Evolutionary conservation across 2,113 vertebrate species (phyloP).

Genomic region (Neodon shergylaensis): DNA sequence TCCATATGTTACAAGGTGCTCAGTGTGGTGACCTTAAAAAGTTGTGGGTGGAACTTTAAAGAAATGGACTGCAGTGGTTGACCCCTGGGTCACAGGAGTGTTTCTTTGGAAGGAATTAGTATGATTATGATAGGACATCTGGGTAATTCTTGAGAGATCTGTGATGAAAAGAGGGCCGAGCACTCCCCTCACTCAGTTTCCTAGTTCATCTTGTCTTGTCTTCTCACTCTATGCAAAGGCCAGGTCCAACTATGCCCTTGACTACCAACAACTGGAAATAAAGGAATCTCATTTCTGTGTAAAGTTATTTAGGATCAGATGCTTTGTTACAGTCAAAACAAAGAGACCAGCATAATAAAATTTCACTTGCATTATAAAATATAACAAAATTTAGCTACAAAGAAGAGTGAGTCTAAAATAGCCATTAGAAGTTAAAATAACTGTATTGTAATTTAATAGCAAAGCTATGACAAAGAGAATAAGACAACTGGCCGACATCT

Average conservation of each 20-base stretch:
- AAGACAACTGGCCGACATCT: background rate
- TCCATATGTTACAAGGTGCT: background rate
- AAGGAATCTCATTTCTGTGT: background rate
- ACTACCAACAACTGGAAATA: too few species aligned
- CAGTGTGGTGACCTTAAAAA: background rate
- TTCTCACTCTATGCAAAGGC: rapidly evolving
- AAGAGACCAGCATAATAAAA: background rate
- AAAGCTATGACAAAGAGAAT: background rate
- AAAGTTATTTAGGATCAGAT: background rate
- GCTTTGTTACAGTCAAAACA: background rate
- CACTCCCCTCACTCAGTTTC: too few species aligned
- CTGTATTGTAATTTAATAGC: background rate
- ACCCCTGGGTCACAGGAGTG: background rate
- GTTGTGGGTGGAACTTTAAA: background rate
- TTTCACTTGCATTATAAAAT: background rate
- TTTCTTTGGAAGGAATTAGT: background rate
- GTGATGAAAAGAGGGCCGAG: background rate
- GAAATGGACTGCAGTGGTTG: background rate
- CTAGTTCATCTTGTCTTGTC: rapidly evolving
- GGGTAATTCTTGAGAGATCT: background rate
- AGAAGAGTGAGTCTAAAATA: background rate
- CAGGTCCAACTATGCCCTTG: too few species aligned
- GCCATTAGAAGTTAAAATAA: background rate
- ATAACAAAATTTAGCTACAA: background rate
- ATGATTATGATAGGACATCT: background rate